Conservation (phyloP, 1,140 invertebrate species). For the Brachionus rotundiformis region DNA sequence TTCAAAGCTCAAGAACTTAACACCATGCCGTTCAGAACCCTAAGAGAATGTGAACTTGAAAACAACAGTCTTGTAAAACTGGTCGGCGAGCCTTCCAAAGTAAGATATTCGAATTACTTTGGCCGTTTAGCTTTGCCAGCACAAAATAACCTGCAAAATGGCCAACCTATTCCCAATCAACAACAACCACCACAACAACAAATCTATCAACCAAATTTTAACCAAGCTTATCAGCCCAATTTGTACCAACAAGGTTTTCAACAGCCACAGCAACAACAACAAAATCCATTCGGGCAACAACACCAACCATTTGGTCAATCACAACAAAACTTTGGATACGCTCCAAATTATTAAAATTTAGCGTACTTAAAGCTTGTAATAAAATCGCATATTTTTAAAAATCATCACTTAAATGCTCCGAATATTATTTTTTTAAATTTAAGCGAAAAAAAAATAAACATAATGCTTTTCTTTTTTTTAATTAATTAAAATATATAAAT, state of each 20-base stretch:
- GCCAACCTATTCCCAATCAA: too few relatives aligned
- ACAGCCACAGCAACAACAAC: background rate
- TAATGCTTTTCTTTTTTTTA: background rate
- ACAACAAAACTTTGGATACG: slow-evolving; percentile 4
- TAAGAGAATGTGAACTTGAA: slow-evolving; percentile 38
- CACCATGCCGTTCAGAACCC: background rate
- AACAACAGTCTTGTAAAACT: slow-evolving; percentile 38
- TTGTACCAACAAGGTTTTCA: background rate
- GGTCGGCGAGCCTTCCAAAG: slow-evolving; percentile 28
- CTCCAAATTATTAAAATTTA: slow-evolving; percentile 7
- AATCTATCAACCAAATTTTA: slow-evolving; percentile 18
- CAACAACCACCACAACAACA: background rate
- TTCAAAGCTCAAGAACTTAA: slow-evolving; percentile 43
- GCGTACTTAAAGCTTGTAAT: background rate
- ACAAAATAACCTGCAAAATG: background rate
- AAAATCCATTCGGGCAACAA: background rate
- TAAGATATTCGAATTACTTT: slow-evolving; percentile 47
- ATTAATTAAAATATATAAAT: background rate
- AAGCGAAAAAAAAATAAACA: too few relatives aligned
- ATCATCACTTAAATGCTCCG: background rate
- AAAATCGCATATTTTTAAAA: background rate
- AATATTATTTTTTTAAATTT: background rate
- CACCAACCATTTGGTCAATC: background rate
- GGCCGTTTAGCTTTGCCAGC: background rate
- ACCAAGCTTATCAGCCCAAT: background rate